A percentile compares a stretch with the other conserved stretches of the same genome.
Evolutionary conservation across 2,888 invertebrate species (phyloP).

Genomic region (Helobdella robusta): DNA sequence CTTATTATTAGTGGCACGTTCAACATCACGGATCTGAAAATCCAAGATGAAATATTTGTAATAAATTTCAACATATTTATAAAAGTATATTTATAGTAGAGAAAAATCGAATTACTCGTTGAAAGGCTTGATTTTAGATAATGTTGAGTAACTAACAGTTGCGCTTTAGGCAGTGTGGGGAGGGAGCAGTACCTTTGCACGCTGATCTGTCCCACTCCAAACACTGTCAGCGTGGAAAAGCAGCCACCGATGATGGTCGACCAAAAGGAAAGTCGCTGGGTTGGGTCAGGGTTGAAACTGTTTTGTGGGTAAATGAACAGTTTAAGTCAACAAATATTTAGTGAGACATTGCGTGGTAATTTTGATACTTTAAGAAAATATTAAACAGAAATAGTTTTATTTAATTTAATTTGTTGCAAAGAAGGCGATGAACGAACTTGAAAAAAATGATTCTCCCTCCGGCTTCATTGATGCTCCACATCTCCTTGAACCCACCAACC

Average conservation of each 20-base stretch:
- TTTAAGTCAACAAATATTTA: too few relatives aligned
- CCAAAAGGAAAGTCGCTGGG: slow-evolving; percentile 36
- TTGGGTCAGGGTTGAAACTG: slow-evolving; percentile 36
- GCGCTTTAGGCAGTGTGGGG: slow-evolving; percentile 34
- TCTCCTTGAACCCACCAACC: slow-evolving; percentile 37
- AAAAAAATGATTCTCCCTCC: slow-evolving; percentile 35
- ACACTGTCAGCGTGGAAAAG: slow-evolving; percentile 34
- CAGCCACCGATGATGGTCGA: slow-evolving; percentile 35
- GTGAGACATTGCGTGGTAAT: too few relatives aligned
- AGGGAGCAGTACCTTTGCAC: slow-evolving; percentile 37
- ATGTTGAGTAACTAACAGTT: too few relatives aligned
- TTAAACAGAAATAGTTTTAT: too few relatives aligned
- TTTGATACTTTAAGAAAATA: too few relatives aligned
- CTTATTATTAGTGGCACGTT: slow-evolving; percentile 35
- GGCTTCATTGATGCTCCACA: slow-evolving; percentile 36
- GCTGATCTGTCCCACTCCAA: slow-evolving; percentile 36
- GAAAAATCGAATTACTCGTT: too few relatives aligned
- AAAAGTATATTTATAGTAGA: too few relatives aligned
- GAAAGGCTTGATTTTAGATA: too few relatives aligned
- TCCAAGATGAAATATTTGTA: too few relatives aligned
- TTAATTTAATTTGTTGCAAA: too few relatives aligned
- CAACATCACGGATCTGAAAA: slow-evolving; percentile 33
- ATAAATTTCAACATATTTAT: too few relatives aligned
- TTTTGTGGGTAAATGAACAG: too few relatives aligned
- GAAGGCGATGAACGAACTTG: slow-evolving; percentile 33